Evolutionary conservation across 2,888 invertebrate species (phyloP).

Genomic region (Scaptomyza tumidula): DNA sequence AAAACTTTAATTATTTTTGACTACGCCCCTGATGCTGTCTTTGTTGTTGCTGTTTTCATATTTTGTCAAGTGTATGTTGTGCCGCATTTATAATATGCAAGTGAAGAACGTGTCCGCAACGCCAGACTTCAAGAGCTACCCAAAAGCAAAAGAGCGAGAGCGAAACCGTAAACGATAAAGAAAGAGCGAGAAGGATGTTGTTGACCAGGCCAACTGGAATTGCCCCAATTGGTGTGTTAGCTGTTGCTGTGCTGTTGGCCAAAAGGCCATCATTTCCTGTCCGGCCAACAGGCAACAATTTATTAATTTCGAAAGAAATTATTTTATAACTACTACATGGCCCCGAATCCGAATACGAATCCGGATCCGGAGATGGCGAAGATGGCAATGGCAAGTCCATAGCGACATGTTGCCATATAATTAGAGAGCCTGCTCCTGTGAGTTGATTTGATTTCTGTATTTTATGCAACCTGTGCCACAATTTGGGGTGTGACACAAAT

Average conservation of each 20-base stretch:
- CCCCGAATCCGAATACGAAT: no score
- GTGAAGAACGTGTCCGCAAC: conserved; percentile 53
- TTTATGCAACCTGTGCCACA: neutral
- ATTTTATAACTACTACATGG: conserved; percentile 68
- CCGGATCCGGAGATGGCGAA: conserved; percentile 11
- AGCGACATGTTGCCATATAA: conserved; percentile 72
- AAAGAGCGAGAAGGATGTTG: neutral
- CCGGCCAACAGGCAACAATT: conserved; percentile 68
- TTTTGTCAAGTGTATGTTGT: conserved; percentile 43
- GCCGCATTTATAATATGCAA: conserved; percentile 52
- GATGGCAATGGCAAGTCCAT: conserved; percentile 14
- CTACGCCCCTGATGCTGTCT: conserved; percentile 28
- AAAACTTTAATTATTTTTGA: conserved; percentile 3
- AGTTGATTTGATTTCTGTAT: conserved; percentile 6
- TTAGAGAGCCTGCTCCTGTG: conserved; percentile 37
- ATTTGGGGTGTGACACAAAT: conserved; percentile 55
- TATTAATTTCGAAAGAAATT: conserved; percentile 78
- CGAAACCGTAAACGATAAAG: neutral
- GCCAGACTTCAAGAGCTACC: conserved; percentile 7
- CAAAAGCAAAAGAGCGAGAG: neutral
- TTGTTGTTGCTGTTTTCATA: neutral
- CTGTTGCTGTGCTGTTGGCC: conserved; percentile 24
- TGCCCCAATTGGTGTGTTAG: conserved; percentile 37
- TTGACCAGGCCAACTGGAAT: conserved; percentile 21
- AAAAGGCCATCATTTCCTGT: conserved; percentile 60